A percentile compares a stretch with the other conserved stretches of the same genome.
phyloP scores from a whole-genome alignment of 2,888 invertebrate species.

The Andrena minutula region DNA sequence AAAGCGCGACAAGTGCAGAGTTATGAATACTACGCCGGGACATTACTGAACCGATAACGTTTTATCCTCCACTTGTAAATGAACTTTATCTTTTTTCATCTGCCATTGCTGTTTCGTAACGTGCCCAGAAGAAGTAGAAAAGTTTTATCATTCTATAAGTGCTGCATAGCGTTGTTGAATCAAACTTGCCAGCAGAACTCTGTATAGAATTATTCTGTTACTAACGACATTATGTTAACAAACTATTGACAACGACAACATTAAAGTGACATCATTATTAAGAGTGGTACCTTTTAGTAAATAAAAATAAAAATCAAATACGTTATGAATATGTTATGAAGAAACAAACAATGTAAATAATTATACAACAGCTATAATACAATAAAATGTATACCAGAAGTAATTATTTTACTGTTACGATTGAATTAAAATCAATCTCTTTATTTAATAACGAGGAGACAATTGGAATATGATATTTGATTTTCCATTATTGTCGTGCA shows the following conservation, averaged over 20 bases:
- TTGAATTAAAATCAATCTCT: too few relatives aligned
- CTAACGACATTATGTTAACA: neutral
- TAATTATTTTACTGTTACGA: too few relatives aligned
- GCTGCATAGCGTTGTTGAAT: neutral
- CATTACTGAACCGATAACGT: conserved; percentile 4
- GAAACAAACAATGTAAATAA: neutral
- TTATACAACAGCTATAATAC: neutral
- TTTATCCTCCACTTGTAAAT: conserved; percentile 12
- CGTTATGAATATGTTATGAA: too few relatives aligned
- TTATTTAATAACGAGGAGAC: too few relatives aligned
- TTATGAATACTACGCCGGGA: conserved; percentile 19
- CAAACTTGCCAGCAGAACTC: neutral
- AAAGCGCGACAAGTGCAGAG: conserved; percentile 41
- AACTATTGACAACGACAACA: neutral
- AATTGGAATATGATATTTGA: too few relatives aligned
- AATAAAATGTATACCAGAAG: neutral
- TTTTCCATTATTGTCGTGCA: too few relatives aligned
- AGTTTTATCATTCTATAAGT: neutral
- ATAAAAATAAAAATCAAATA: too few relatives aligned
- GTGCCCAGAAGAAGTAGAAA: neutral
- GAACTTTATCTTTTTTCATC: neutral
- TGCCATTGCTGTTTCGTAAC: neutral
- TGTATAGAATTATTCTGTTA: neutral
- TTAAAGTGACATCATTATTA: neutral
- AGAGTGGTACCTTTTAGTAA: too few relatives aligned